Percentiles rank a stretch among this genome's conserved stretches.
Evolutionary conservation across 1,140 invertebrate genomes (phyloP).

Genomic region (Psix sp.): DNA sequence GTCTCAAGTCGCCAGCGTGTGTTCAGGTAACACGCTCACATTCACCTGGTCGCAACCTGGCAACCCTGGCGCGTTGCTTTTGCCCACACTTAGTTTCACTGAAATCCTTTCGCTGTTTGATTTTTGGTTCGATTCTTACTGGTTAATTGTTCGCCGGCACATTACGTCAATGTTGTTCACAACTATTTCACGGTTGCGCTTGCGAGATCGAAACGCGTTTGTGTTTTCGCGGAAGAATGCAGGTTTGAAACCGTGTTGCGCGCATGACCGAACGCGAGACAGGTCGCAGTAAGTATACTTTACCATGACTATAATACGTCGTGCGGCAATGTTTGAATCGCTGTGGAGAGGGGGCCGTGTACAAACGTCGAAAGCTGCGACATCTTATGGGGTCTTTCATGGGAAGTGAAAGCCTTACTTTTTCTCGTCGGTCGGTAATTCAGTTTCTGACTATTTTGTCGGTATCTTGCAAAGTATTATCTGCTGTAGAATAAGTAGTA

Average conservation of each 20-base stretch:
- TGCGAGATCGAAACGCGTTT: conserved; percentile 16
- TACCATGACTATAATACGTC: conserved; percentile 13
- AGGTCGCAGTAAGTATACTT: conserved; percentile 43
- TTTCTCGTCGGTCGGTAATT: too few species aligned
- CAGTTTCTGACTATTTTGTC: too few species aligned
- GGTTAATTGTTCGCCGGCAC: not conserved
- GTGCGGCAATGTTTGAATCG: conserved; percentile 44
- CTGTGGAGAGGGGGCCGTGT: too few species aligned
- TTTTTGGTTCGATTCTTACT: conserved; percentile 3
- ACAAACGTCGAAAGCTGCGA: too few species aligned
- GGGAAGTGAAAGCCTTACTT: too few species aligned
- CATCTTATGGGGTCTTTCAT: too few species aligned
- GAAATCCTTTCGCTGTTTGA: conserved; percentile 40
- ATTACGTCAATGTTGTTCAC: not conserved
- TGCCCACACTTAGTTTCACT: conserved; percentile 49
- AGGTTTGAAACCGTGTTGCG: conserved; percentile 40
- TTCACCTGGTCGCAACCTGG: conserved; percentile 60
- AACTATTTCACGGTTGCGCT: conserved; percentile 10
- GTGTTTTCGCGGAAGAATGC: conserved; percentile 41
- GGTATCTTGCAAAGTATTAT: too few species aligned
- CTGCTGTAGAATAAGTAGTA: too few species aligned
- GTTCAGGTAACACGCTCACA: conserved; percentile 56
- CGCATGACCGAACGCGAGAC: conserved; percentile 57
- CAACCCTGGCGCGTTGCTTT: conserved; percentile 52
- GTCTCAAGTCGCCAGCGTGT: conserved; percentile 44